Conservation (phyloP, 2,113 vertebrate genomes). For the Protobothrops flavoviridis region DNA sequence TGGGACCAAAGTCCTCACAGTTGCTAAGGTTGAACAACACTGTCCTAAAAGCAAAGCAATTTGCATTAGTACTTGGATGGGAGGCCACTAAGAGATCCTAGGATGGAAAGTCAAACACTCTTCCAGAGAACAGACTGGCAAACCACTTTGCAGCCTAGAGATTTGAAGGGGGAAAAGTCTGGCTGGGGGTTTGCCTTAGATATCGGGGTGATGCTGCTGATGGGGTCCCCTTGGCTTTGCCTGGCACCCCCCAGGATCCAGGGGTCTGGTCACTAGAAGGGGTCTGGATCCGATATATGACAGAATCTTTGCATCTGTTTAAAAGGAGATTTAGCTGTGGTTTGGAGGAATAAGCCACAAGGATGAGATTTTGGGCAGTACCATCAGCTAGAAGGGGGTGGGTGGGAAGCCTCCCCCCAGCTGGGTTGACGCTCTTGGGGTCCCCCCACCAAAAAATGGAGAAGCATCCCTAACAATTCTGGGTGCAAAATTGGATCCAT, state of each 20-base stretch:
- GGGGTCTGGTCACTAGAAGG: not conserved
- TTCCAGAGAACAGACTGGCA: not conserved
- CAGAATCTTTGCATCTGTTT: not conserved
- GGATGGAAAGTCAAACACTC: not conserved
- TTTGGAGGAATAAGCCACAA: not conserved
- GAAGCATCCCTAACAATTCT: no score
- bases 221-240: not conserved
- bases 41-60: not conserved
- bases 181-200: not conserved
- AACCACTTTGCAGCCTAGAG: not conserved
- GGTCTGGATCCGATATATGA: not conserved
- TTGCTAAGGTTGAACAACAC: not conserved
- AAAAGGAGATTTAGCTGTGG: not conserved
- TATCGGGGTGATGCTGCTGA: not conserved
- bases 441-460: no score
- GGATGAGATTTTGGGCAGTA: not conserved
- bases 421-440: no score
- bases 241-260: not conserved
- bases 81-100: not conserved
- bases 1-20: not conserved
- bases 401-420: no score
- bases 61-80: not conserved
- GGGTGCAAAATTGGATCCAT: no score
- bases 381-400: not conserved
- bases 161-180: not conserved